A percentile compares a stretch with the other conserved stretches of the same genome.
Conservation (phyloP, 2,888 invertebrate species). For the Cecidostiba fungosa region DNA sequence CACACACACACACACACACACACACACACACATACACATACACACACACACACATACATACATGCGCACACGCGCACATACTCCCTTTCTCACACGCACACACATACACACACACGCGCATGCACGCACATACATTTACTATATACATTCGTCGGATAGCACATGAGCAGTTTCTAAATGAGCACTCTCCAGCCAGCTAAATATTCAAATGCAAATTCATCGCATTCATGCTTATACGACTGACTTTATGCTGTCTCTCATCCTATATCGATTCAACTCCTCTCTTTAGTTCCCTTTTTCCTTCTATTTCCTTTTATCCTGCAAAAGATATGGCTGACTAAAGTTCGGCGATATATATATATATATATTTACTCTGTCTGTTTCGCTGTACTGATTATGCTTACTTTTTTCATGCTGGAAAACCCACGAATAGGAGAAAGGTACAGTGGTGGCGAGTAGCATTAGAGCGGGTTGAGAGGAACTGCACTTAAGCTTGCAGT, state of each 20-base stretch:
- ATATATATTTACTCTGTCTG: neutral
- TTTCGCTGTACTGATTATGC: constrained; percentile 19
- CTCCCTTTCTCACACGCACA: too few relatives aligned
- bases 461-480: constrained; percentile 68
- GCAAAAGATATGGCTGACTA: constrained; percentile 18
- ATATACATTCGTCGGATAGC: neutral
- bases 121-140: neutral
- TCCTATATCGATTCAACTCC: neutral
- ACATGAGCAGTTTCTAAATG: neutral
- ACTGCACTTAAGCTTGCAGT: constrained; percentile 70
- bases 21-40: too few relatives aligned
- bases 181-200: constrained; percentile 24
- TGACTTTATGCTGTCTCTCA: neutral
- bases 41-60: too few relatives aligned
- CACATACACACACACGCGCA: neutral
- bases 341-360: neutral
- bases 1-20: too few relatives aligned
- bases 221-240: constrained; percentile 35
- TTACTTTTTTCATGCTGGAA: constrained; percentile 23
- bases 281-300: neutral
- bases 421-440: neutral
- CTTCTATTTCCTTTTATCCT: neutral
- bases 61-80: too few relatives aligned
- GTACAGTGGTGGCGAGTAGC: constrained; percentile 24
- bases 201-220: constrained; percentile 56